Conservation (phyloP, 2,113 vertebrate species). For the Indri indri region DNA sequence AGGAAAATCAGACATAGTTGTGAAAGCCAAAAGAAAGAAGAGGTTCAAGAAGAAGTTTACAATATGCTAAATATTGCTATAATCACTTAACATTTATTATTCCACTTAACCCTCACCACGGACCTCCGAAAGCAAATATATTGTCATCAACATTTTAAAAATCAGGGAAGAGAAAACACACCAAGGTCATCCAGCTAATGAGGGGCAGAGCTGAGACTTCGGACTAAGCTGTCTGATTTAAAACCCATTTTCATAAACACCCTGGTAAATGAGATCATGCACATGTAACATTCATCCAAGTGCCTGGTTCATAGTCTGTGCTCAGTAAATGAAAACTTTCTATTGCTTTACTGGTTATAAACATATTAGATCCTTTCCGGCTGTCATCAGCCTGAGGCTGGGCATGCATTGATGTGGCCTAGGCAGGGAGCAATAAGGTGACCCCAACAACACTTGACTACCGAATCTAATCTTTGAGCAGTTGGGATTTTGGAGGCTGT, state of each 20-base stretch:
- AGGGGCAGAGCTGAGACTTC: not conserved
- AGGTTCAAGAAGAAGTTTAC: not conserved
- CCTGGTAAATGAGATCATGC: not conserved
- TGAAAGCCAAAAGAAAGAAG: not conserved
- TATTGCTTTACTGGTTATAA: not conserved
- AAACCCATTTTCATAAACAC: not conserved
- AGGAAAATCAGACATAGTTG: not conserved
- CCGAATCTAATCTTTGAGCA: not conserved
- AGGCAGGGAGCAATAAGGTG: not conserved
- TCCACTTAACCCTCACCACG: not conserved
- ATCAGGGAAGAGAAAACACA: not conserved
- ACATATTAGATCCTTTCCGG: not conserved
- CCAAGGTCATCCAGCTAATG: not conserved
- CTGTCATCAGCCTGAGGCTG: not conserved
- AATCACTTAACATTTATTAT: not conserved
- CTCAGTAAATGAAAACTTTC: not conserved
- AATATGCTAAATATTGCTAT: not conserved
- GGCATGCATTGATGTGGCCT: fast-evolving
- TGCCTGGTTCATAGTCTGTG: not conserved
- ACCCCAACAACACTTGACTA: not conserved
- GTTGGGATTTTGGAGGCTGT: not conserved
- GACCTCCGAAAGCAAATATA: not conserved
- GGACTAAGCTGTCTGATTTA: not conserved
- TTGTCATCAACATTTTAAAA: not conserved
- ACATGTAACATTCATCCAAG: not conserved